phyloP scores from a whole-genome alignment of 2,113 vertebrate genomes.

The Hippocampus comes region DNA sequence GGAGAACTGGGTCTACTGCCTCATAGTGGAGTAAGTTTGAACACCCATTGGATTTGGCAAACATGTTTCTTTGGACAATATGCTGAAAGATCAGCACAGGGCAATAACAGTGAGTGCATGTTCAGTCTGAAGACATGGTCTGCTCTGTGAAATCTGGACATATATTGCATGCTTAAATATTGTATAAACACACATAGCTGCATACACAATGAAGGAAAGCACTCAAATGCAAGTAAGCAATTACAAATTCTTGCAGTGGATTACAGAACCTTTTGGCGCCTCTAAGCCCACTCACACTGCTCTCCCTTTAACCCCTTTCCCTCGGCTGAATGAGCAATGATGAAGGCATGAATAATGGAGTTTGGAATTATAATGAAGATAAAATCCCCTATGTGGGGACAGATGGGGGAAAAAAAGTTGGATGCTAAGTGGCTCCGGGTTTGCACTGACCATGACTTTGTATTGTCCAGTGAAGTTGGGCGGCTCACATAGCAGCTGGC shows the following conservation, averaged over 20 bases:
- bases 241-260: conserved; percentile 47
- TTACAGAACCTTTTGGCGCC: conserved; percentile 51
- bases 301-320: conserved; percentile 42
- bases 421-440: neutral
- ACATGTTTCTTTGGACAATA: neutral
- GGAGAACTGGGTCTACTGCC: neutral
- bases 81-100: neutral
- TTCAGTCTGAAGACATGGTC: neutral
- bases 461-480: conserved; percentile 92
- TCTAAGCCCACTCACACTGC: conserved; percentile 21
- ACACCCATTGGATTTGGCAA: neutral
- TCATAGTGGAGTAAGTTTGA: neutral
- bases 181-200: conserved; percentile 20
- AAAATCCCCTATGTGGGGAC: conserved; percentile 18
- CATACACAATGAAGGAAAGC: conserved; percentile 18
- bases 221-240: conserved; percentile 34
- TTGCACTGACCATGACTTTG: conserved; percentile 86
- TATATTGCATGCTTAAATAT: conserved; percentile 17
- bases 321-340: conserved; percentile 45
- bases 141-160: conserved; percentile 8
- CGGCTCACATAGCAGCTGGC: conserved; percentile 92
- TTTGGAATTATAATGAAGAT: conserved; percentile 31
- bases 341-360: conserved; percentile 35
- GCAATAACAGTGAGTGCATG: neutral
- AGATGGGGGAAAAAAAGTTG: neutral